Evolutionary conservation across 2,113 vertebrate genomes (phyloP).

Genomic region (Lampris megalopsis): DNA sequence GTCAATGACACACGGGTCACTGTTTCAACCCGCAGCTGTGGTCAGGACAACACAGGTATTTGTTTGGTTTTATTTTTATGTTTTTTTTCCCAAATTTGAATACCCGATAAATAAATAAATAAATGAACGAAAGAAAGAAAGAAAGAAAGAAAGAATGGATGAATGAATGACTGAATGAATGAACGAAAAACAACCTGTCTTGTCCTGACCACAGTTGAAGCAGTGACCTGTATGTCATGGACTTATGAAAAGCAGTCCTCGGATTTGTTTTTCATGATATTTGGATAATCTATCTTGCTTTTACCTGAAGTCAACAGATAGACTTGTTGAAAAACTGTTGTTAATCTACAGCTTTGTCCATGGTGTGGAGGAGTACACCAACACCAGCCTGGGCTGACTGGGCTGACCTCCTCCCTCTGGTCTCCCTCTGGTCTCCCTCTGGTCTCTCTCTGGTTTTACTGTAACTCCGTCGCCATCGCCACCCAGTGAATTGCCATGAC

Average conservation of each 20-base stretch:
- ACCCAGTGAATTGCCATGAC: slow-evolving; percentile 81
- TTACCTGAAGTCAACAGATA: slow-evolving; percentile 51
- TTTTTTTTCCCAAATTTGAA: no score
- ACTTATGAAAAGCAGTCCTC: slow-evolving; percentile 2
- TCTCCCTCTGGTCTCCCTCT: slow-evolving; percentile 58
- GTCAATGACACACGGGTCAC: no score
- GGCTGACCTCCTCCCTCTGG: slow-evolving; percentile 72
- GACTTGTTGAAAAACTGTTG: slow-evolving; percentile 51
- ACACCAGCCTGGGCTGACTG: slow-evolving; percentile 73
- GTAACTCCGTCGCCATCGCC: slow-evolving; percentile 65
- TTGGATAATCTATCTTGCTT: slow-evolving; percentile 38
- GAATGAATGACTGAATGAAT: no score
- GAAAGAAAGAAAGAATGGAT: no score
- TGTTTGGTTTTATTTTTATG: no score
- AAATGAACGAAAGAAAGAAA: no score
- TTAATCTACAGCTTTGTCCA: slow-evolving; percentile 61
- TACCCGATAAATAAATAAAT: no score
- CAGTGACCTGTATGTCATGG: slow-evolving; percentile 13
- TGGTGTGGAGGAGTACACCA: slow-evolving; percentile 67
- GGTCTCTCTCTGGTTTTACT: slow-evolving; percentile 62
- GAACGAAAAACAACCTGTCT: no score
- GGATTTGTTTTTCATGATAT: slow-evolving; percentile 28
- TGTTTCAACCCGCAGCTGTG: no score
- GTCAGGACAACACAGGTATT: no score
- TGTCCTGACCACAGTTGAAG: slow-evolving; percentile 22